Percentiles rank a stretch among this genome's conserved stretches.
Conservation (phyloP, 2,797 vertebrate genomes). For the Ataeniobius toweri region DNA sequence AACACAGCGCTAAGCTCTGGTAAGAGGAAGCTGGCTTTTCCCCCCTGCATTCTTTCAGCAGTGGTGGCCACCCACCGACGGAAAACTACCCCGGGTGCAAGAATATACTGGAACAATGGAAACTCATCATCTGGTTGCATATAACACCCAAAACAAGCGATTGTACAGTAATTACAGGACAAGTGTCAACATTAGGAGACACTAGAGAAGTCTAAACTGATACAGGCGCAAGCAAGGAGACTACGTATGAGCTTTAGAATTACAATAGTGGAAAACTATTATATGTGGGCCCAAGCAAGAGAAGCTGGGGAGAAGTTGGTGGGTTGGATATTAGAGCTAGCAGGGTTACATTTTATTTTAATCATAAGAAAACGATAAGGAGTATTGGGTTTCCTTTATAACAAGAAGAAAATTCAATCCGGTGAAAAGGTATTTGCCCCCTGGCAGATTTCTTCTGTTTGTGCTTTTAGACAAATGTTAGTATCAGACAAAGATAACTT, state of each 20-base stretch:
- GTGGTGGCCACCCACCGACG: conserved; percentile 67
- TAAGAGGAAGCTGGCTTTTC: conserved; percentile 68
- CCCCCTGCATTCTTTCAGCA: conserved; percentile 70
- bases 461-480: background rate
- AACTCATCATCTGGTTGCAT: conserved; percentile 65
- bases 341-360: conserved; percentile 12
- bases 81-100: conserved; percentile 65
- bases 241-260: background rate
- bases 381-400: conserved; percentile 34
- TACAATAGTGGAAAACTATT: conserved; percentile 7
- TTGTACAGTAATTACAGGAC: conserved; percentile 73
- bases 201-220: conserved; percentile 53
- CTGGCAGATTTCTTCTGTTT: too few relatives aligned
- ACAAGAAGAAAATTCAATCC: conserved; percentile 26
- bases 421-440: background rate
- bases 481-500: background rate
- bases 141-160: conserved; percentile 73
- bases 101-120: conserved; percentile 69
- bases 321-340: conserved; percentile 6
- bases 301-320: background rate
- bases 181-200: conserved; percentile 55
- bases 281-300: background rate
- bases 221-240: conserved; percentile 11
- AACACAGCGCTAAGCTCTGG: conserved; percentile 48
- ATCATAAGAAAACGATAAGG: conserved; percentile 3